phyloP scores from a whole-genome alignment of 2,888 invertebrate species.

The Caenorhabditis sp. region DNA sequence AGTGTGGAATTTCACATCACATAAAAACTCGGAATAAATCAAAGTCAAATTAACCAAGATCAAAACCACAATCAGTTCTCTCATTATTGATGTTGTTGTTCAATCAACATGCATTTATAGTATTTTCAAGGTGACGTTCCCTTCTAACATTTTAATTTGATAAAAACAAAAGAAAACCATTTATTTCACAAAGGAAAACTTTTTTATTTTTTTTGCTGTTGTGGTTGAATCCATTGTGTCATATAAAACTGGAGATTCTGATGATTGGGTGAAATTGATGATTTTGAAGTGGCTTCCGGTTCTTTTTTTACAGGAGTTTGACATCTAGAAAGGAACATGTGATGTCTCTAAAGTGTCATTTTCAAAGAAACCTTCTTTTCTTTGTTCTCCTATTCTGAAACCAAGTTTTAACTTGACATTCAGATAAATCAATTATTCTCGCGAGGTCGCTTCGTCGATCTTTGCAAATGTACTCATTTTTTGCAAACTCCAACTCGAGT shows the following conservation, averaged over 20 bases:
- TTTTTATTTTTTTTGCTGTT: not conserved
- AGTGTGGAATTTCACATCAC: not conserved
- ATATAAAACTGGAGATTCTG: not conserved
- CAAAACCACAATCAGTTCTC: not conserved
- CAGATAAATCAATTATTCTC: constrained; percentile 30
- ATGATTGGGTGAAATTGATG: not conserved
- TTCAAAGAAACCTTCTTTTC: constrained; percentile 47
- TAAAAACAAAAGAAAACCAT: not conserved
- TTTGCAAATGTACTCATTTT: constrained; percentile 45
- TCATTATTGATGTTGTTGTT: not conserved
- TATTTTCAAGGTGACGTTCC: not conserved
- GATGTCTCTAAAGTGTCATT: not conserved
- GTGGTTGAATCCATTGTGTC: not conserved
- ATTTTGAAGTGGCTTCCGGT: not conserved
- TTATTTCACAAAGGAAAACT: not conserved
- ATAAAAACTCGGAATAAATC: not conserved
- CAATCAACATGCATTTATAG: not conserved
- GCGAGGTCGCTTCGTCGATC: constrained; percentile 36
- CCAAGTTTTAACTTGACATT: constrained; percentile 43
- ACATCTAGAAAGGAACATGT: constrained; percentile 16
- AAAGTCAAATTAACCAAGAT: not conserved
- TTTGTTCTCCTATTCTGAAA: constrained; percentile 41
- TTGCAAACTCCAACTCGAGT: constrained; percentile 36
- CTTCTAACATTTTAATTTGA: not conserved
- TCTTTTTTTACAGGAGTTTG: constrained; percentile 21